A percentile compares a stretch with the other conserved stretches of the same genome.
These are phyloP conservation scores for Trigoniulus corallinus DNA, from an alignment of 1,140 invertebrate species.

Conservation along the genomic window DNA sequence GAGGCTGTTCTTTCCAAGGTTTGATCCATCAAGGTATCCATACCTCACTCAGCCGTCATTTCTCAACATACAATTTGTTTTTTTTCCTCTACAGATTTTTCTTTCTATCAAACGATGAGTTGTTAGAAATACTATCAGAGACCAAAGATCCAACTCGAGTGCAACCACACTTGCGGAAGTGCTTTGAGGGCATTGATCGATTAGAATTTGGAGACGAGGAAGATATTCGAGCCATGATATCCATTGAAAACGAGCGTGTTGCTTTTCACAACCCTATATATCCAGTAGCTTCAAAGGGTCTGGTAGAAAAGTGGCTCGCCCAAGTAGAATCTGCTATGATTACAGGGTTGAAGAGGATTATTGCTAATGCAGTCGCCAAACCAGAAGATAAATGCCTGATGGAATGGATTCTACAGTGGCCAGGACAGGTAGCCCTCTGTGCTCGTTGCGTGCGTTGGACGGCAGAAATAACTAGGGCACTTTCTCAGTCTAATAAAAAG, in stretches of 20 bases:
- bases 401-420: conserved; percentile 32
- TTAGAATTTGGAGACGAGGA: conserved; percentile 56
- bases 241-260: conserved; percentile 72
- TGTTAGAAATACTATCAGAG: conserved; percentile 67
- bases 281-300: conserved; percentile 73
- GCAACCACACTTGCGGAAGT: conserved; percentile 88
- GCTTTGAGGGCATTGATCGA: conserved; percentile 67
- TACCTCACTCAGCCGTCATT: background rate
- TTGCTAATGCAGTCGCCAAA: conserved; percentile 42
- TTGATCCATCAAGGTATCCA: conserved; percentile 4
- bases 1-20: conserved; percentile 78
- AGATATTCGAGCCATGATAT: conserved; percentile 80
- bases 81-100: conserved; percentile 59
- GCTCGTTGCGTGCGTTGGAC: conserved; percentile 33
- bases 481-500: conserved; percentile 37
- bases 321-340: conserved; percentile 79
- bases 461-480: conserved; percentile 17
- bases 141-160: conserved; percentile 81
- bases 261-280: conserved; percentile 58
- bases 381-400: conserved; percentile 16
- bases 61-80: conserved; percentile 19
- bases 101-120: conserved; percentile 90
- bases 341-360: conserved; percentile 55
- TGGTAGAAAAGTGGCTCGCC: conserved; percentile 85
- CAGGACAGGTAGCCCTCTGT: conserved; percentile 33